Evolutionary conservation across 37 sponge, comb jelly and placozoan genomes (phyloP).

Genomic region (Halisarca cf. caerulea): DNA sequence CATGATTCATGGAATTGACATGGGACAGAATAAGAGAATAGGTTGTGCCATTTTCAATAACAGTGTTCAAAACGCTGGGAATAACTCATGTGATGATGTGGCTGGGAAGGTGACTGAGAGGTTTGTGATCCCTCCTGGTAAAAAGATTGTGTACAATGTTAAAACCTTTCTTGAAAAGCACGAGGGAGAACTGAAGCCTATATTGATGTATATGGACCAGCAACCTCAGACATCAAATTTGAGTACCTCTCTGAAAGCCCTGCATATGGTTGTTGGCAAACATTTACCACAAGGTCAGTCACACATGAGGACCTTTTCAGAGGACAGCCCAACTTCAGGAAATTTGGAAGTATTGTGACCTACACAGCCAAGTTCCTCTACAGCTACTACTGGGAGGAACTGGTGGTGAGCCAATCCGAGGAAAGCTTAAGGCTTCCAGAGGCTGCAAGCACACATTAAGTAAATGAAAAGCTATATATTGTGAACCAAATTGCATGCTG

Average conservation of each 20-base stretch:
- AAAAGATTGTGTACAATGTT: not conserved
- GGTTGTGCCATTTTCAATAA: not conserved
- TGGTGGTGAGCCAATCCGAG: not conserved
- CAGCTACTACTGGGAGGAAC: not conserved
- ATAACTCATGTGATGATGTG: not conserved
- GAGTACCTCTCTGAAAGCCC: not conserved
- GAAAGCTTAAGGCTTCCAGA: no score
- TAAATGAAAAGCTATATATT: no score
- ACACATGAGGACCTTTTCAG: not conserved
- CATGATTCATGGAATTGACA: not conserved
- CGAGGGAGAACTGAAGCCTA: not conserved
- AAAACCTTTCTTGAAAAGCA: not conserved
- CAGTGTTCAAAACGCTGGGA: not conserved
- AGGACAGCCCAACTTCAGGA: slow-evolving; percentile 3
- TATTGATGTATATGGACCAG: not conserved
- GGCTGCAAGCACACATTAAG: no score
- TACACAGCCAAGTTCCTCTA: not conserved
- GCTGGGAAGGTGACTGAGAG: not conserved
- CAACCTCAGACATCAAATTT: not conserved
- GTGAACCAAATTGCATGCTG: no score
- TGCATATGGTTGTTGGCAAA: not conserved
- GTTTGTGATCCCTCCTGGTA: not conserved
- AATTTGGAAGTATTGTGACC: not conserved
- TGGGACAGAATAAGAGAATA: not conserved
- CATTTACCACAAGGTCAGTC: not conserved